Evolutionary conservation across 2,113 vertebrate species (phyloP).

Genomic region (Crotalus helleri): DNA sequence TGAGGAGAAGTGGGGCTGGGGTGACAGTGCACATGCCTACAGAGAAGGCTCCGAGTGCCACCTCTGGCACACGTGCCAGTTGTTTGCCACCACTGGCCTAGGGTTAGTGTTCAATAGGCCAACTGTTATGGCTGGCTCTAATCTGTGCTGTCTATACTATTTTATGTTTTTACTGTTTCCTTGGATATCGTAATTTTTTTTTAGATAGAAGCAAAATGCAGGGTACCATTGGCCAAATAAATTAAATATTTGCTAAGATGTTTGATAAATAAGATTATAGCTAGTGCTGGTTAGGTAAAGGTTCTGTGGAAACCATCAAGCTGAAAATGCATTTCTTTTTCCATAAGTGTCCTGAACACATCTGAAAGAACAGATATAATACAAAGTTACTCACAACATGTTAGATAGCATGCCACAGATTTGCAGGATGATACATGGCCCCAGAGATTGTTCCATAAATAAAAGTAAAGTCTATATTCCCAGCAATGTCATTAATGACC

Average conservation of each 20-base stretch:
- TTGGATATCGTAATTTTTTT: background rate
- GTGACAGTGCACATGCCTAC: too few species aligned
- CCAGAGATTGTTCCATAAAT: background rate
- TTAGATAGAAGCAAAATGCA: background rate
- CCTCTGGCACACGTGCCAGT: too few species aligned
- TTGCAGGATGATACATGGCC: background rate
- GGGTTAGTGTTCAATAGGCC: background rate
- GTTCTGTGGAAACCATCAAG: background rate
- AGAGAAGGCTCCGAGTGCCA: too few species aligned
- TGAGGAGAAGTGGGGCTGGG: too few species aligned
- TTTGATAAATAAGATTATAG: background rate
- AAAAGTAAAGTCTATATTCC: background rate
- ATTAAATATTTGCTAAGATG: background rate
- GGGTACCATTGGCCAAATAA: background rate
- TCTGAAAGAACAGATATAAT: background rate
- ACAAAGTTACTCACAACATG: background rate
- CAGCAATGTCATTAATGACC: background rate
- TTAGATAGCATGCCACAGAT: background rate
- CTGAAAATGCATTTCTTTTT: background rate
- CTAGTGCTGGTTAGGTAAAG: background rate
- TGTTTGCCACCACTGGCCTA: too few species aligned
- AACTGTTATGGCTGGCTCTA: background rate
- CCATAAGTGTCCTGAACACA: background rate
- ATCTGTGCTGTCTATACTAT: background rate
- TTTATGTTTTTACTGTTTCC: background rate